Conservation (phyloP, 2,113 vertebrate genomes). For the Lutjanus erythropterus region DNA sequence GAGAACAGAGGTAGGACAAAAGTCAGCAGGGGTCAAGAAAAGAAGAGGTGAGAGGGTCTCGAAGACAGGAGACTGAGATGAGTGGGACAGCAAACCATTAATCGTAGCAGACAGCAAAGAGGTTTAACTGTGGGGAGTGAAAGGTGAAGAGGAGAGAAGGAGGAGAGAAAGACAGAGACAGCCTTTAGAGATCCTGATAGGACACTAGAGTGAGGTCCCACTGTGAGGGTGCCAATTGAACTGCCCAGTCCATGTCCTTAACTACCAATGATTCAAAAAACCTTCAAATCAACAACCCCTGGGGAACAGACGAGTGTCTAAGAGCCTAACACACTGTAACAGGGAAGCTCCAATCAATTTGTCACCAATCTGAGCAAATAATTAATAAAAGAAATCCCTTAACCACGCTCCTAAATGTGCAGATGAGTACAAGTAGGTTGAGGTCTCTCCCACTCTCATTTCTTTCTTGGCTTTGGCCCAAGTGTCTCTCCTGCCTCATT, state of each 20-base stretch:
- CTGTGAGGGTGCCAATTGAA: constrained; percentile 16
- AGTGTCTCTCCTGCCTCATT: constrained; percentile 28
- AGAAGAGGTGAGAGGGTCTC: not conserved
- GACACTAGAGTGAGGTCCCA: constrained; percentile 17
- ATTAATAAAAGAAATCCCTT: constrained; percentile 1
- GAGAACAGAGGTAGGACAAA: constrained; percentile 6
- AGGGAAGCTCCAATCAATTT: not conserved
- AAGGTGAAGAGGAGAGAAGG: constrained; percentile 18
- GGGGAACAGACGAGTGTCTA: not conserved
- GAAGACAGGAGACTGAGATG: constrained; percentile 1
- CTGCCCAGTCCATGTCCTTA: not conserved
- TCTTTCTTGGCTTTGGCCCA: constrained; percentile 17
- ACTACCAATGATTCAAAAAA: constrained; percentile 7
- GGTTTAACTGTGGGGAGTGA: constrained; percentile 22
- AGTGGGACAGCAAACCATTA: constrained; percentile 39
- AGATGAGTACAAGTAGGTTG: not conserved
- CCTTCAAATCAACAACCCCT: constrained; percentile 16
- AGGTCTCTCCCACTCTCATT: not conserved
- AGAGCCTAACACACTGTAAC: not conserved
- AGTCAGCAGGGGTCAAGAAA: constrained; percentile 12
- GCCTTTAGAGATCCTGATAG: constrained; percentile 31
- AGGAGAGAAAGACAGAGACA: not conserved
- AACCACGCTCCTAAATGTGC: constrained; percentile 3
- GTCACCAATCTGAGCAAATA: not conserved
- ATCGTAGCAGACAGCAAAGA: constrained; percentile 43